Evolutionary conservation across 2,113 vertebrate species (phyloP).

Genomic region (Ptychochromis oligacanthus): DNA sequence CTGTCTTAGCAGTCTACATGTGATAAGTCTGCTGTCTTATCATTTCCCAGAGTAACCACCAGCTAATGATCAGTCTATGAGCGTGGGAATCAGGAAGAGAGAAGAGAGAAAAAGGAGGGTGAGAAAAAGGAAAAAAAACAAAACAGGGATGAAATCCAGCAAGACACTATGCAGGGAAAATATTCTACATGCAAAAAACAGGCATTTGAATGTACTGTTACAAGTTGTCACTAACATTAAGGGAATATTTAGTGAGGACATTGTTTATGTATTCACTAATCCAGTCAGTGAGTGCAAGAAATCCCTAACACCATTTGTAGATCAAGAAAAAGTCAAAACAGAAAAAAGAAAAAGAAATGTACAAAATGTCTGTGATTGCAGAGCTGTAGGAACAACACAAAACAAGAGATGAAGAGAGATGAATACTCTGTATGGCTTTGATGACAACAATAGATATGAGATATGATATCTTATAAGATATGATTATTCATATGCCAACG

Average conservation of each 20-base stretch:
- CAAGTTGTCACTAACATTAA: not conserved
- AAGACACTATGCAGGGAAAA: not conserved
- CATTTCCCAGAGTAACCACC: conserved; percentile 52
- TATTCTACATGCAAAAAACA: not conserved
- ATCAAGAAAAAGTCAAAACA: not conserved
- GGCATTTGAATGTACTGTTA: not conserved
- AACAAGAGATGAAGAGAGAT: not conserved
- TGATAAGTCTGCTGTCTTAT: conserved; percentile 49
- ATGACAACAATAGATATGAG: not conserved
- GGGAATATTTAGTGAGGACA: not conserved
- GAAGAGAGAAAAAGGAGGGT: not conserved
- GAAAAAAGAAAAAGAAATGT: not conserved
- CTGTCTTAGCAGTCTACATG: conserved; percentile 7
- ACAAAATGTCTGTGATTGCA: not conserved
- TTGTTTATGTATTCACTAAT: not conserved
- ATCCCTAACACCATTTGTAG: not conserved
- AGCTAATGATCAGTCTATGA: conserved; percentile 44
- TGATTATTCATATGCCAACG: not conserved
- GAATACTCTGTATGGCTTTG: not conserved
- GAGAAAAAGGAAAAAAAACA: conserved; percentile 11
- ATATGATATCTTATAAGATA: not conserved
- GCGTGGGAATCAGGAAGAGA: conserved; percentile 57
- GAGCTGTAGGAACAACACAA: not conserved
- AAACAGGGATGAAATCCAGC: not conserved
- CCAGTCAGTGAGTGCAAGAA: not conserved